Evolutionary conservation across 2,888 invertebrate genomes (phyloP).

Genomic region (Epinotia nisella): DNA sequence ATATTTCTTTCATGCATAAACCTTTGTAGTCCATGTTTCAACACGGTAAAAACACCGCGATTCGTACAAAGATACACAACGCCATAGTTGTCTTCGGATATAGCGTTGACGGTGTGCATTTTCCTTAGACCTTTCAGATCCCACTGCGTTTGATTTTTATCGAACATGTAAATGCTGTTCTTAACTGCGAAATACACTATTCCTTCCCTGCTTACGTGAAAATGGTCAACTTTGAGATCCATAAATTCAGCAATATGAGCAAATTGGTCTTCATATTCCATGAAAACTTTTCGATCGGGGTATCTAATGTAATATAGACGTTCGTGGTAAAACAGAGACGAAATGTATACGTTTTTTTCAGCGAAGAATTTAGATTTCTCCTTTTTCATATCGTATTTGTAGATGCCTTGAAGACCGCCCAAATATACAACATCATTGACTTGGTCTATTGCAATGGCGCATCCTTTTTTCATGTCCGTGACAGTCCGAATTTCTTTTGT

Average conservation of each 20-base stretch:
- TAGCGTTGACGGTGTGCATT: constrained; percentile 63
- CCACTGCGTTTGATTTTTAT: constrained; percentile 50
- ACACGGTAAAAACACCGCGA: constrained; percentile 57
- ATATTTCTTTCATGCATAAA: constrained; percentile 60
- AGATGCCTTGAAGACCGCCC: constrained; percentile 73
- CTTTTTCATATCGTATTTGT: constrained; percentile 66
- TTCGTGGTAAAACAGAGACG: constrained; percentile 63
- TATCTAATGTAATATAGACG: constrained; percentile 71
- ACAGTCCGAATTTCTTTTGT: constrained; percentile 60
- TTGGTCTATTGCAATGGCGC: constrained; percentile 66
- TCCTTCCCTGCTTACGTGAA: constrained; percentile 57
- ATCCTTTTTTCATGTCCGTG: constrained; percentile 67
- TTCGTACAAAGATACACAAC: constrained; percentile 65
- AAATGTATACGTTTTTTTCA: constrained; percentile 66
- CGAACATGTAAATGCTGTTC: constrained; percentile 63
- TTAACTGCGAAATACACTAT: constrained; percentile 66
- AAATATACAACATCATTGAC: constrained; percentile 63
- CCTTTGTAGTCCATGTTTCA: constrained; percentile 54
- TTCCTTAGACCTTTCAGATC: constrained; percentile 55
- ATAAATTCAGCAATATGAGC: constrained; percentile 65
- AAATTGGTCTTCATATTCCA: constrained; percentile 66
- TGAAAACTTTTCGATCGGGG: constrained; percentile 66
- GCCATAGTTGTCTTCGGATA: constrained; percentile 66
- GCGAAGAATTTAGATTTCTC: constrained; percentile 65
- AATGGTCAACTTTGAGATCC: constrained; percentile 65